Base-by-base conservation (phyloP, 37 sponge, comb jelly and placozoan species). In the Petrosia ficiformis region DNA sequence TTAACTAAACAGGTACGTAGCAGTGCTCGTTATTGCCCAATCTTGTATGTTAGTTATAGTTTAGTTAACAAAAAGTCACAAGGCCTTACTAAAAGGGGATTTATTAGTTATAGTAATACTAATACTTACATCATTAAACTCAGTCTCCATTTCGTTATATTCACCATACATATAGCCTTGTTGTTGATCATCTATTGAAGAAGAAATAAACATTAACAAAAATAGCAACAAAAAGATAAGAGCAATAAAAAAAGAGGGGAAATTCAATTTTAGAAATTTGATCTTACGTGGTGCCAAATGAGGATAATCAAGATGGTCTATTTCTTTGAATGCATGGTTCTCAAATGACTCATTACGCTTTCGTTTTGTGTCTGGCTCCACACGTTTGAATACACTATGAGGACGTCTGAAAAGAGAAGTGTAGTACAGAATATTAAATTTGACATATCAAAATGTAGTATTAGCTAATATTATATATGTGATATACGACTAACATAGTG, bases 241-340 rank as follows among this genome's bases (percentile, higher is more conserved):
- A 8, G 14, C 8, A 48, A 19, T 48, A 48, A 19, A 19, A 14
- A 48, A 48, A 48, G 14, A 48, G 14, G 54, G 14, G 14, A 48
- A 8, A 48, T 48, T 14, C 8, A 48, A 48, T 48, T 8, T 25
- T 32, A 54, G 10, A 16, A 2, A 3, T 31, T 25, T 57, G 4
- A 11, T 29, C 75, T 74, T 34, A 76, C 77, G 39, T 39, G 79
- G 70, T 24, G 59, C 59, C 4, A 57, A 34, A 40, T 68, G 67
- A 52, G 79, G 79, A 36, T 68, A 78, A 11, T 78, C 70, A 28
- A 78, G 60, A 21, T 56, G 70, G 59, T 67, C 70, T n/a, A 77
- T 39, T 24, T 77, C 67, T n/a, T 63, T 36, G 60, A 65, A 56
- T 38, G 10, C 56, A 35, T 70, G 34, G 79, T 78, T 58, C 6